These are phyloP conservation scores for Macquaria ambigua DNA, from an alignment of 2,113 vertebrate species.

Conservation along the genomic window DNA sequence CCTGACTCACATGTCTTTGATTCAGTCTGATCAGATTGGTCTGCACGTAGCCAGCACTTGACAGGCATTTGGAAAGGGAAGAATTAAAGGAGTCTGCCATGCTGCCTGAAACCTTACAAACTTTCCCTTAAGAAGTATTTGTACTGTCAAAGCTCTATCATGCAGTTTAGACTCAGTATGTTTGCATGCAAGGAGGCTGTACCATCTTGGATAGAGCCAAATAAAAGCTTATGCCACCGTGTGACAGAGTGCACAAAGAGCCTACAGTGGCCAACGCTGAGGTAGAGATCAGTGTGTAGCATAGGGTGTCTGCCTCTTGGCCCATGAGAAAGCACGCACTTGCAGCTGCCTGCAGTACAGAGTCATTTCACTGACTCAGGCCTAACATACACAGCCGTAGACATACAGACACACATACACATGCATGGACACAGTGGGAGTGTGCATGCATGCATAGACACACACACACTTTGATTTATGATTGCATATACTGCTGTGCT, in stretches of 20 bases:
- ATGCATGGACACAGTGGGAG: background rate
- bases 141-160: slow-evolving; percentile 43
- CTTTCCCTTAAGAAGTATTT: slow-evolving; percentile 49
- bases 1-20: slow-evolving; percentile 49
- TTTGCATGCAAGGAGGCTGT: slow-evolving; percentile 40
- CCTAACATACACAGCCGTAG: slow-evolving; percentile 15
- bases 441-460: background rate
- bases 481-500: slow-evolving; percentile 12
- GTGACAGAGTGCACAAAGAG: slow-evolving; percentile 30
- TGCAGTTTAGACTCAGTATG: background rate
- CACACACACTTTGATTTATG: slow-evolving; percentile 7
- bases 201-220: background rate
- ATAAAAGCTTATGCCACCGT: slow-evolving; percentile 19
- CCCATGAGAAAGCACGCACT: slow-evolving; percentile 8
- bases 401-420: slow-evolving; percentile 3
- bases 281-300: background rate
- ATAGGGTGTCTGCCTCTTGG: slow-evolving; percentile 1
- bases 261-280: background rate
- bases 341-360: slow-evolving; percentile 6
- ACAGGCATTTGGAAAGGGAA: slow-evolving; percentile 44
- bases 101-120: slow-evolving; percentile 39
- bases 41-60: slow-evolving; percentile 27
- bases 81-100: slow-evolving; percentile 35
- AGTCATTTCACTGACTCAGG: slow-evolving; percentile 25
- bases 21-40: slow-evolving; percentile 46